These are phyloP conservation scores for Schrankia costaestrigalis DNA, from an alignment of 2,888 invertebrate genomes.

Conservation along the genomic window DNA sequence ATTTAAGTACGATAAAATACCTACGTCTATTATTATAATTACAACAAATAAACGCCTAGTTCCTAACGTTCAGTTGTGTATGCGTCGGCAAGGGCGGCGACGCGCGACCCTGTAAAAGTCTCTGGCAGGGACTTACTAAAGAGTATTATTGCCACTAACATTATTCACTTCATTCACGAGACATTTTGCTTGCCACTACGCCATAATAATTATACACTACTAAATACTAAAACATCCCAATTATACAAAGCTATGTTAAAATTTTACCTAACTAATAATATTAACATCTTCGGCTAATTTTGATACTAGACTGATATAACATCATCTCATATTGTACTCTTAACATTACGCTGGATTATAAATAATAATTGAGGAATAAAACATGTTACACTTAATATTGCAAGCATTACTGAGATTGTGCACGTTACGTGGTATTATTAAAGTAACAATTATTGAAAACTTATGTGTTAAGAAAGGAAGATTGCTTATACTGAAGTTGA, in stretches of 20 bases:
- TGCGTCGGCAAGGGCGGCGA: slow-evolving; percentile 28
- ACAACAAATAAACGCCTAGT: slow-evolving; percentile 77
- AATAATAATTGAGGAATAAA: slow-evolving; percentile 74
- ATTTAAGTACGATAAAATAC: slow-evolving; percentile 81
- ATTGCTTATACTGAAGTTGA: slow-evolving; percentile 66
- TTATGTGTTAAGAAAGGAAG: slow-evolving; percentile 56
- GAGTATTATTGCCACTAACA: slow-evolving; percentile 79
- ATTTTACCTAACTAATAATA: slow-evolving; percentile 80
- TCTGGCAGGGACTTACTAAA: slow-evolving; percentile 63
- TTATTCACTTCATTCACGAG: slow-evolving; percentile 65
- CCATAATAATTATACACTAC: slow-evolving; percentile 68
- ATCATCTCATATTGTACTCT: slow-evolving; percentile 81
- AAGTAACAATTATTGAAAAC: slow-evolving; percentile 56
- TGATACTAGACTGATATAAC: slow-evolving; percentile 81
- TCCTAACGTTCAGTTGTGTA: slow-evolving; percentile 61
- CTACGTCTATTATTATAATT: slow-evolving; percentile 81
- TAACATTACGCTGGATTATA: slow-evolving; percentile 76
- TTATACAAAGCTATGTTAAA: slow-evolving; percentile 81
- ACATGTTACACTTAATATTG: slow-evolving; percentile 74
- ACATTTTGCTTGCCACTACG: slow-evolving; percentile 71
- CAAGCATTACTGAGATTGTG: slow-evolving; percentile 82
- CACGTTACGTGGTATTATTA: slow-evolving; percentile 67
- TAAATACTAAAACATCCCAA: slow-evolving; percentile 80
- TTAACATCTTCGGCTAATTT: slow-evolving; percentile 82
- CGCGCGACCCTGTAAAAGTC: slow-evolving; percentile 45